phyloP scores from a whole-genome alignment of 2,113 vertebrate genomes.

The Periophthalmus modestus region DNA sequence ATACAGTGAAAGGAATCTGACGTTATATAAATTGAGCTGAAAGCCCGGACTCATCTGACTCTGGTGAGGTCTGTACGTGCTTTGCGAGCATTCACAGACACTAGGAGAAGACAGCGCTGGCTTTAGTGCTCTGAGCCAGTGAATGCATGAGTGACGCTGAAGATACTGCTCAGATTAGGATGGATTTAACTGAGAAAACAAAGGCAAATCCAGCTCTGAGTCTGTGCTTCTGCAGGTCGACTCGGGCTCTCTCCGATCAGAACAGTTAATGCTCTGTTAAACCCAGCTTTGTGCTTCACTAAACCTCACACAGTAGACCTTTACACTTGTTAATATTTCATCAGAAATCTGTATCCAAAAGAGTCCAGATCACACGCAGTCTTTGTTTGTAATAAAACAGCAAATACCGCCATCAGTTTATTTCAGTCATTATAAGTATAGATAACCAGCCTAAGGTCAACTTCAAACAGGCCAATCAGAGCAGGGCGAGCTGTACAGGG shows the following conservation, averaged over 20 bases:
- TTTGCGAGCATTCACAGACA: constrained; percentile 16
- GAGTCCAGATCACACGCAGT: constrained; percentile 31
- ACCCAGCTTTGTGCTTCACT: constrained; percentile 46
- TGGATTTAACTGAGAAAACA: constrained; percentile 60
- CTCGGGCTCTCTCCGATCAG: constrained; percentile 32
- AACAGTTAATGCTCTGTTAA: constrained; percentile 59
- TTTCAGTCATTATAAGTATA: neutral
- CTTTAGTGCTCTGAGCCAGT: neutral
- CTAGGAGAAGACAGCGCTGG: neutral
- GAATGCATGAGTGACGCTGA: constrained; percentile 29
- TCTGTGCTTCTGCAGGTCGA: constrained; percentile 20
- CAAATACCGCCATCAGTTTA: constrained; percentile 33
- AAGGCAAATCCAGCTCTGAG: constrained; percentile 49
- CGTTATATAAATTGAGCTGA: neutral
- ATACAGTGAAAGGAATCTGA: neutral
- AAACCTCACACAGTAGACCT: constrained; percentile 56
- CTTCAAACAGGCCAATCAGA: constrained; percentile 14
- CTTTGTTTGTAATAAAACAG: constrained; percentile 17
- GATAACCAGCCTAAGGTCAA: constrained; percentile 13
- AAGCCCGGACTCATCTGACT: constrained; percentile 2
- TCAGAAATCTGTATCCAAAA: constrained; percentile 32
- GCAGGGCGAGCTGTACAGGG: neutral
- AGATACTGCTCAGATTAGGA: constrained; percentile 47
- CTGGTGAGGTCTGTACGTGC: neutral
- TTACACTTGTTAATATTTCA: constrained; percentile 43